A percentile compares a stretch with the other conserved stretches of the same genome.
Evolutionary conservation across 1,140 invertebrate genomes (phyloP).

Genomic region (Proales similis): DNA sequence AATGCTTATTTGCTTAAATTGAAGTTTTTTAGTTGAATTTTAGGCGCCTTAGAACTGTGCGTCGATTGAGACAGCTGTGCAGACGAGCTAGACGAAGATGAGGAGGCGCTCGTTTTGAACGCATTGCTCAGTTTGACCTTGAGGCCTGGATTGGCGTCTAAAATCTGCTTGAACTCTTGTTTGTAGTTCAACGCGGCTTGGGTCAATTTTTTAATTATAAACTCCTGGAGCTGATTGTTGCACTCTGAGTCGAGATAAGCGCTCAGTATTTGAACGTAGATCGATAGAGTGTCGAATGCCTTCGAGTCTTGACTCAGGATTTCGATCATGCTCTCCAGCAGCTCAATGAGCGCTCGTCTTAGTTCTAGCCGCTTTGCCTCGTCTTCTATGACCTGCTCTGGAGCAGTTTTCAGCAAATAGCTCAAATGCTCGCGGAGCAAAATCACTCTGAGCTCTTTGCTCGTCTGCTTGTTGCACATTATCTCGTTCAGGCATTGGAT

Average conservation of each 20-base stretch:
- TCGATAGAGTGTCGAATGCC: conserved; percentile 13
- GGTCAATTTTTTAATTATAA: conserved; percentile 21
- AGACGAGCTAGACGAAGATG: neutral
- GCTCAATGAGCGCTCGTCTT: neutral
- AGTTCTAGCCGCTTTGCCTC: conserved; percentile 21
- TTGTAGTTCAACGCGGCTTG: conserved; percentile 23
- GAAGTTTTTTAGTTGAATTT: conserved; percentile 37
- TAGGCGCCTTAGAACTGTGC: conserved; percentile 10
- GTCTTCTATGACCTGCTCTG: neutral
- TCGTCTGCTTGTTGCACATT: conserved; percentile 3
- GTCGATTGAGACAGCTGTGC: neutral
- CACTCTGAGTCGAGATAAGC: conserved; percentile 12
- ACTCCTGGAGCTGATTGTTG: neutral
- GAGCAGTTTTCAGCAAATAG: conserved; percentile 23
- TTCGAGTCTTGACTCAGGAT: conserved; percentile 9
- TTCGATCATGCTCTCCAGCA: conserved; percentile 7
- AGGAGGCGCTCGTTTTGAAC: conserved; percentile 2
- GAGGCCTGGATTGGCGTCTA: conserved; percentile 11
- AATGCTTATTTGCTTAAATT: conserved; percentile 34
- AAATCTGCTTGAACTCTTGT: conserved; percentile 17
- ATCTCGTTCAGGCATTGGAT: conserved; percentile 16
- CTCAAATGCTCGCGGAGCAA: conserved; percentile 19
- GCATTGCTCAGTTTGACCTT: conserved; percentile 20
- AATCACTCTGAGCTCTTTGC: conserved; percentile 26
- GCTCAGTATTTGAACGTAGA: conserved; percentile 26